These are phyloP conservation scores for Ornithorhynchus anatinus DNA, from an alignment of 2,113 vertebrate species.

Conservation along the genomic window DNA sequence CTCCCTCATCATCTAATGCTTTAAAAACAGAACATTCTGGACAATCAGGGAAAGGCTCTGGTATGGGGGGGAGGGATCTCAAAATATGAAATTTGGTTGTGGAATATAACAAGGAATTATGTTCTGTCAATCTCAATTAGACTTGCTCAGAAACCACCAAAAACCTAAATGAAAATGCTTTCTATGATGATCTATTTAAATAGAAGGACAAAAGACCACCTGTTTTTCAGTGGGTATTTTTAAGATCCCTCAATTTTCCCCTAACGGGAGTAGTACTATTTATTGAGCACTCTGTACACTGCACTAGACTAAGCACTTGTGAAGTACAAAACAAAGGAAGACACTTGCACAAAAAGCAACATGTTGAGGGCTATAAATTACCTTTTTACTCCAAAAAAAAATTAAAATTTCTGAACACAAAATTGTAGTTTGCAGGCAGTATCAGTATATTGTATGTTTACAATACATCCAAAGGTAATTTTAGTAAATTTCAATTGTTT, in stretches of 20 bases:
- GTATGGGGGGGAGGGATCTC: no score
- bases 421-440: no score
- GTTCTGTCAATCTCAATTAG: conserved; percentile 47
- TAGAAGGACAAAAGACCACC: conserved; percentile 45
- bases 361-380: no score
- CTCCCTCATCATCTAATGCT: conserved; percentile 23
- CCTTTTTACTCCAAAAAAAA: no score
- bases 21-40: conserved; percentile 25
- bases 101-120: conserved; percentile 40
- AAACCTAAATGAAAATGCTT: conserved; percentile 56
- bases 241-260: conserved; percentile 39
- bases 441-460: conserved; percentile 23
- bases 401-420: no score
- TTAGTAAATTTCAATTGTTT: not conserved
- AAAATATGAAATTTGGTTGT: conserved; percentile 31
- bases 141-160: conserved; percentile 53
- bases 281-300: no score
- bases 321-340: no score
- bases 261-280: no score
- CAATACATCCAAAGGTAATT: not conserved
- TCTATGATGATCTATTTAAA: conserved; percentile 57
- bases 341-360: no score
- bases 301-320: no score
- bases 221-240: conserved; percentile 48
- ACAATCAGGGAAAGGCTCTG: no score